Evolutionary conservation across 2,888 invertebrate species (phyloP).

Genomic region (Lysandra bellargus): DNA sequence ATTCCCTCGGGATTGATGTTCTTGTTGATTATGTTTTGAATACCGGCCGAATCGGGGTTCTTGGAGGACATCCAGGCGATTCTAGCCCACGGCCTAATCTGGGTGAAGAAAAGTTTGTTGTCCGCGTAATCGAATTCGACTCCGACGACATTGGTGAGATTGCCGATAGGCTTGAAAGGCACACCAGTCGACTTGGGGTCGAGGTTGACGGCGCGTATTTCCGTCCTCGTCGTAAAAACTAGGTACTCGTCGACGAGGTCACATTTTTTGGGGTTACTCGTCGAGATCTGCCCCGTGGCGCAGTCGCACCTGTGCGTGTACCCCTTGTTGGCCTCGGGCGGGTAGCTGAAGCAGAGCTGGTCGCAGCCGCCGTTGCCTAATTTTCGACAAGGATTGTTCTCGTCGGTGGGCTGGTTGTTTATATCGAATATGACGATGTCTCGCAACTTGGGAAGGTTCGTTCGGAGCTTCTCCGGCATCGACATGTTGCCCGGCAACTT

Average conservation of each 20-base stretch:
- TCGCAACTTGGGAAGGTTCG: conserved; percentile 90
- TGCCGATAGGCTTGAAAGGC: conserved; percentile 92
- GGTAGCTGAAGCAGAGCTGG: conserved; percentile 97
- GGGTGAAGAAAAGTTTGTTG: conserved; percentile 93
- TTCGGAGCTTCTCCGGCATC: conserved; percentile 86
- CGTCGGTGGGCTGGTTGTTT: conserved; percentile 91
- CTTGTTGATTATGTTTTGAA: conserved; percentile 85
- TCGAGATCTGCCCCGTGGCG: conserved; percentile 89
- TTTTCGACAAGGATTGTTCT: conserved; percentile 89
- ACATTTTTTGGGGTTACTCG: conserved; percentile 85
- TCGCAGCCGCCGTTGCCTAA: conserved; percentile 92
- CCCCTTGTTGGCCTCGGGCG: conserved; percentile 82
- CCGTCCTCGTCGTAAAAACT: conserved; percentile 96
- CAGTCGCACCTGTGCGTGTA: conserved; percentile 91
- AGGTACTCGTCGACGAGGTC: conserved; percentile 92
- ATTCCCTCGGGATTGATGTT: conserved; percentile 96
- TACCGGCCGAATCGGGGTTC: conserved; percentile 82
- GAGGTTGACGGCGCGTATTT: conserved; percentile 94
- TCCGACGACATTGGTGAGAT: conserved; percentile 95
- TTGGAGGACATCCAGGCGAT: conserved; percentile 90
- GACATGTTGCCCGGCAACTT: conserved; percentile 87
- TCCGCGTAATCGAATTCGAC: conserved; percentile 96
- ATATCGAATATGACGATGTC: conserved; percentile 96
- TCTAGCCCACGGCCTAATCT: conserved; percentile 94
- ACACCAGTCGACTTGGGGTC: conserved; percentile 90